Evolutionary conservation across 2,888 invertebrate genomes (phyloP).

Genomic region (Cryptocephalus moraei): DNA sequence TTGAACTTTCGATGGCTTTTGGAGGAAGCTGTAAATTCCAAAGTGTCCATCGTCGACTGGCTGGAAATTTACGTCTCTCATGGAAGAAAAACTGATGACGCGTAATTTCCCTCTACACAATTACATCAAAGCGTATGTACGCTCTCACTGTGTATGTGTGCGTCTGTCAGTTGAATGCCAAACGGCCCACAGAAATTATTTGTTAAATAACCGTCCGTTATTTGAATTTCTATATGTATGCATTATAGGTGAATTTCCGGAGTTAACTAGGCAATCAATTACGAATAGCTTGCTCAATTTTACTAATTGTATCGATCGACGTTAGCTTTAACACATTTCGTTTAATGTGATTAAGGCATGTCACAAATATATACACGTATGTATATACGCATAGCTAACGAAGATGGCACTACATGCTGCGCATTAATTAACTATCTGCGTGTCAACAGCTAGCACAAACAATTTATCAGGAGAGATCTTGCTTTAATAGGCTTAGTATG

Average conservation of each 20-base stretch:
- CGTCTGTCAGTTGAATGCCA: no score
- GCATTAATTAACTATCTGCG: constrained; percentile 22
- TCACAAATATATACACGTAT: constrained; percentile 7
- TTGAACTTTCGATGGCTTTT: no score
- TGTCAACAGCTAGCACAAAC: constrained; percentile 22
- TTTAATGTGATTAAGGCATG: constrained; percentile 20
- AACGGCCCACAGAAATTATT: no score
- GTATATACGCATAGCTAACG: constrained; percentile 9
- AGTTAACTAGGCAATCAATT: not conserved
- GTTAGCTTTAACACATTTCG: constrained; percentile 14
- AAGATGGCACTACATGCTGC: constrained; percentile 13
- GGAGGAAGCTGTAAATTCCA: no score
- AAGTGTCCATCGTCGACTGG: no score
- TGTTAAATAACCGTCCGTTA: no score
- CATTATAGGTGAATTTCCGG: not conserved
- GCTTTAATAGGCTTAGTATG: no score
- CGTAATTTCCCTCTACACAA: no score
- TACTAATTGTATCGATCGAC: constrained; percentile 16
- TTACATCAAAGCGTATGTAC: no score
- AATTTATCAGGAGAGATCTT: constrained; percentile 22
- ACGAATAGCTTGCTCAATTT: constrained; percentile 9
- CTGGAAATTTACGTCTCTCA: no score
- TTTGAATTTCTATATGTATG: not conserved
- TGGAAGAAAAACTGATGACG: no score
- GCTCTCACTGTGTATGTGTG: no score